These are phyloP conservation scores for Muraenolepis orangiensis DNA, from an alignment of 2,797 vertebrate genomes.

Conservation along the genomic window DNA sequence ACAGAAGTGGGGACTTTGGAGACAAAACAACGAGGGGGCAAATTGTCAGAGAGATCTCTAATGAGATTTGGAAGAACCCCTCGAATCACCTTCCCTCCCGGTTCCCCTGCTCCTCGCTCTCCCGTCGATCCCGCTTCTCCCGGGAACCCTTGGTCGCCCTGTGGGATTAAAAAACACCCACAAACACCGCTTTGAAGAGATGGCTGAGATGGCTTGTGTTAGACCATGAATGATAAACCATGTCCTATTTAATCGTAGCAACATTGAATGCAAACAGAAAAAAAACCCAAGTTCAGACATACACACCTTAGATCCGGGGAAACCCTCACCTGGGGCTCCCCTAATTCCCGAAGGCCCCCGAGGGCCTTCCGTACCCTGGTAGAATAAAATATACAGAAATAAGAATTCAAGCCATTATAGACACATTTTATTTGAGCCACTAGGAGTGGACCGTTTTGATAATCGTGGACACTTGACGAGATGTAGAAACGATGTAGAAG, in stretches of 20 bases:
- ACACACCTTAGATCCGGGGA: conserved; percentile 81
- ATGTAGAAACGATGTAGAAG: too few species aligned
- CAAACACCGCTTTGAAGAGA: not conserved
- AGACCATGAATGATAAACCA: not conserved
- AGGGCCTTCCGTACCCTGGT: conserved; percentile 81
- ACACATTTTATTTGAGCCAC: not conserved
- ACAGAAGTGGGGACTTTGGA: not conserved
- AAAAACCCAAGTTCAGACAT: not conserved
- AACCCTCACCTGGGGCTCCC: conserved; percentile 78
- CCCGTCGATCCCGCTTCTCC: conserved; percentile 79
- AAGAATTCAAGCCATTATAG: not conserved
- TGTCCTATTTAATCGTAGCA: too few species aligned
- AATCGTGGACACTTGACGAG: not conserved
- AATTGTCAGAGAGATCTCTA: too few species aligned
- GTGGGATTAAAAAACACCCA: conserved; percentile 14
- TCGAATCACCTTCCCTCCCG: conserved; percentile 76
- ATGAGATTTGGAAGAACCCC: not conserved
- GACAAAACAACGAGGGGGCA: too few species aligned
- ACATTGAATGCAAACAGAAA: too few species aligned
- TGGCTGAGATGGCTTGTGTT: not conserved
- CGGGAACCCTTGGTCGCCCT: conserved; percentile 83
- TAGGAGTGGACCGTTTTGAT: not conserved
- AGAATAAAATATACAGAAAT: not conserved
- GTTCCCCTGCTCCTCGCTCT: conserved; percentile 79
- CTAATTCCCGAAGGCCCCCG: conserved; percentile 78